These are phyloP conservation scores for Eucriotettix oculatus DNA, from an alignment of 2,888 invertebrate genomes.

Conservation along the genomic window DNA sequence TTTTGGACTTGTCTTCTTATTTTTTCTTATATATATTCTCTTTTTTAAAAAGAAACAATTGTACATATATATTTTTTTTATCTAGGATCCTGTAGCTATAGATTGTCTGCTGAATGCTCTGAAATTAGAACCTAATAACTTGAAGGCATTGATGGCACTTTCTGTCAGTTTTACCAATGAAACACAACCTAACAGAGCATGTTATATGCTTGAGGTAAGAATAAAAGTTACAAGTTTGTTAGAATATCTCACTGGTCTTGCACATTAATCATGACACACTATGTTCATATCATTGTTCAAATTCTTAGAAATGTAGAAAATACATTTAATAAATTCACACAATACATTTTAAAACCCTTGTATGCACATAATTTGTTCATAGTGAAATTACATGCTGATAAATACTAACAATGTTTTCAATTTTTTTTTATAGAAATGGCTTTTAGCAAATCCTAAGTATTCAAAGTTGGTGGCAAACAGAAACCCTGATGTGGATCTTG, in stretches of 20 bases:
- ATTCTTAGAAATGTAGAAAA: no score
- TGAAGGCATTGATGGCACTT: conserved; percentile 72
- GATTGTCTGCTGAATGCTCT: conserved; percentile 77
- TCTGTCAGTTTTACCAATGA: conserved; percentile 95
- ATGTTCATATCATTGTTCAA: no score
- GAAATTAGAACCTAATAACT: conserved; percentile 59
- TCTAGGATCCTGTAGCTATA: conserved; percentile 74
- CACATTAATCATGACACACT: no score
- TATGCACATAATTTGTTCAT: no score
- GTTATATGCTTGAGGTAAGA: conserved; percentile 46
- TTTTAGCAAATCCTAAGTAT: conserved; percentile 67
- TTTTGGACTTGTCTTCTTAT: no score
- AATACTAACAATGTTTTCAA: no score
- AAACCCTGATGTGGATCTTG: conserved; percentile 15
- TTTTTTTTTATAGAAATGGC: conserved; percentile 37
- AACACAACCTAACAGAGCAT: conserved; percentile 79
- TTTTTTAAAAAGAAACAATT: no score
- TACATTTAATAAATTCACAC: no score
- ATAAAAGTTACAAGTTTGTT: not conserved
- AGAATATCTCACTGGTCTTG: no score
- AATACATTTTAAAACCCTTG: no score
- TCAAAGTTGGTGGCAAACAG: conserved; percentile 35
- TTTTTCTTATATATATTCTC: no score
- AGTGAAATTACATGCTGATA: no score
- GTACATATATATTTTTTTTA: conserved; percentile 2